Conservation (phyloP, 2,797 vertebrate genomes). For the Phrynocephalus guinanensis region DNA sequence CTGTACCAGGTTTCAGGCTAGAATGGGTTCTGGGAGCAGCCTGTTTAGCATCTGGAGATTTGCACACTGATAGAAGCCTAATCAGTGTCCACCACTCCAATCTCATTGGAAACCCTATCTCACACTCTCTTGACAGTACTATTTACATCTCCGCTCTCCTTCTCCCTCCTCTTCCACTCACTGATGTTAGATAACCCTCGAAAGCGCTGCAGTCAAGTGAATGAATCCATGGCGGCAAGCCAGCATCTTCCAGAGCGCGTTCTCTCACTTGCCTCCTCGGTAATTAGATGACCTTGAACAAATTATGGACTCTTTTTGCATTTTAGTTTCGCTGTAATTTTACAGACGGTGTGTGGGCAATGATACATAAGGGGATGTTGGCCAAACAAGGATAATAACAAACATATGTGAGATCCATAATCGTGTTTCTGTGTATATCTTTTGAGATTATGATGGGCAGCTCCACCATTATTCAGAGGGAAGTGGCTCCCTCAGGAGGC, state of each 20-base stretch:
- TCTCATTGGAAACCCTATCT: conserved; percentile 53
- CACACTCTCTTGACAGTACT: conserved; percentile 30
- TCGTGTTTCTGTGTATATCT: background rate
- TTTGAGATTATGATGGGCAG: background rate
- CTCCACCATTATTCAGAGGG: background rate
- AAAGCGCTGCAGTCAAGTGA: background rate
- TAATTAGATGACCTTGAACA: conserved; percentile 26
- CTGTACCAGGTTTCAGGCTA: conserved; percentile 40
- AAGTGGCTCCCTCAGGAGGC: background rate
- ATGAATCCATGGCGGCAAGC: conserved; percentile 4
- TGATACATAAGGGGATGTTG: background rate
- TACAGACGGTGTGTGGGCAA: background rate
- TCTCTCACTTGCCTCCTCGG: conserved; percentile 2
- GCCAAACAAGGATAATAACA: background rate
- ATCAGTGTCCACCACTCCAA: conserved; percentile 35
- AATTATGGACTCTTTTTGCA: background rate
- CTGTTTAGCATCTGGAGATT: conserved; percentile 54
- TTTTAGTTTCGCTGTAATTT: conserved; percentile 26
- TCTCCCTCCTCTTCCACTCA: conserved; percentile 32
- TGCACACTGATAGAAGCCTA: conserved; percentile 16
- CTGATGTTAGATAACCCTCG: conserved; percentile 14
- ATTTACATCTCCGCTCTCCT: conserved; percentile 52
- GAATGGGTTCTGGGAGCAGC: conserved; percentile 13
- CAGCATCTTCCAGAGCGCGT: background rate
- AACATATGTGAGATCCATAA: too few species aligned